Evolutionary conservation across 2,113 vertebrate genomes (phyloP), one percentile per base, ranked within the genome.

Genomic region (Sciurus niger): DNA sequence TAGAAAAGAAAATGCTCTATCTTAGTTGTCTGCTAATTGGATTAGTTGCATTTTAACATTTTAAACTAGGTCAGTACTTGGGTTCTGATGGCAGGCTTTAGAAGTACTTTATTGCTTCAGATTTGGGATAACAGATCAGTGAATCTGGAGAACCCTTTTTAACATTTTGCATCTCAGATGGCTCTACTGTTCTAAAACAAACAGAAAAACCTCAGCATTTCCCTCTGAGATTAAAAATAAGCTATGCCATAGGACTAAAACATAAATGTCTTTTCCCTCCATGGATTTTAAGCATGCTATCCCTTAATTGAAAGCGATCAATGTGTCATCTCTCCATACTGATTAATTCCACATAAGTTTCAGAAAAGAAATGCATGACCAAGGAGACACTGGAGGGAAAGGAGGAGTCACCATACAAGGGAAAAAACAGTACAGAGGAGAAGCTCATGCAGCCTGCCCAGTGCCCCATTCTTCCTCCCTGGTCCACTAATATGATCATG

Each of bases 181-280:
- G 24, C 20, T 70, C 46, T 55, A 46, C 32, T 84, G 24, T 37
- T 58, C 37, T 72, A 82, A 68, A 51, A 63, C 12, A 76, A 77
- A 25, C 6, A 25, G 6, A 65, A 51, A 85, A 80, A 60, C 37
- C 73, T 88, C 25, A 70, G n/a, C 46, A 46, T 55, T 74, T 88
- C 32, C 79, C 40, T 74, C 46, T 84, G 32, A 74, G 82, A 96
- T 86, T 94, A 80, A 86, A 95, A 97, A 70, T 48, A 86, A 65
- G 51, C 32, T 70, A 40, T 8, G 60, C 76, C 76, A 63, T 9
- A 53, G 74, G 76, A 96, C 2, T 25, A 53, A 94, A 96, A 95
- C 14, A 51, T 84, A 70, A n/a, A 83, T 63, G 83, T 79, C 88
- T 93, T 86, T 25, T 63, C 40, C 53, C 78, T 16, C 40, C 24